Conservation (phyloP, 2,797 vertebrate species). For the Danionella dracula region DNA sequence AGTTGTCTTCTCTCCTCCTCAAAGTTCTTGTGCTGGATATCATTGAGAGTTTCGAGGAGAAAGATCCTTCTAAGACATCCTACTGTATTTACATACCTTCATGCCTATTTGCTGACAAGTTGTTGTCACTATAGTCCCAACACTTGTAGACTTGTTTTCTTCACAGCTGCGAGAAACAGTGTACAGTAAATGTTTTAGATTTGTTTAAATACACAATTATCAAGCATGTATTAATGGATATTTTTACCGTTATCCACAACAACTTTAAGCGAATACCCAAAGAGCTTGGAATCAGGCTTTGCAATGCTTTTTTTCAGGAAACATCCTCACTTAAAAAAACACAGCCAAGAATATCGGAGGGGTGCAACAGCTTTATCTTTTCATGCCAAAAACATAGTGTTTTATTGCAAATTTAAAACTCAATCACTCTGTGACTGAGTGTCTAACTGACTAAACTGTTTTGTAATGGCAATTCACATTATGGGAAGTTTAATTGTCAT, state of each 20-base stretch:
- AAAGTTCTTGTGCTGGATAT: constrained; percentile 60
- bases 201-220: constrained; percentile 16
- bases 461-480: too few relatives aligned
- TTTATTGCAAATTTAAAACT: too few relatives aligned
- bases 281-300: too few relatives aligned
- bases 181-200: constrained; percentile 1
- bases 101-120: constrained; percentile 64
- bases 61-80: constrained; percentile 76
- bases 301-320: too few relatives aligned
- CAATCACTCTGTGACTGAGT: too few relatives aligned
- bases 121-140: constrained; percentile 61
- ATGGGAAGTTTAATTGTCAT: too few relatives aligned
- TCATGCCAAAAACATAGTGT: too few relatives aligned
- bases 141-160: constrained; percentile 62
- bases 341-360: too few relatives aligned
- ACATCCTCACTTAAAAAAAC: too few relatives aligned
- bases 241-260: not conserved
- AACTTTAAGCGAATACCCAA: not conserved
- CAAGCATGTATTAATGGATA: not conserved
- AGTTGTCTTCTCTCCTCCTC: constrained; percentile 69
- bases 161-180: constrained; percentile 8
- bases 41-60: constrained; percentile 56
- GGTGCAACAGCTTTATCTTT: too few relatives aligned
- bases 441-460: too few relatives aligned
- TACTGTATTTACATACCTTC: constrained; percentile 83